Base-by-base conservation (phyloP, 1,140 invertebrate genomes). In the Macrobrachium rosenbergii region DNA sequence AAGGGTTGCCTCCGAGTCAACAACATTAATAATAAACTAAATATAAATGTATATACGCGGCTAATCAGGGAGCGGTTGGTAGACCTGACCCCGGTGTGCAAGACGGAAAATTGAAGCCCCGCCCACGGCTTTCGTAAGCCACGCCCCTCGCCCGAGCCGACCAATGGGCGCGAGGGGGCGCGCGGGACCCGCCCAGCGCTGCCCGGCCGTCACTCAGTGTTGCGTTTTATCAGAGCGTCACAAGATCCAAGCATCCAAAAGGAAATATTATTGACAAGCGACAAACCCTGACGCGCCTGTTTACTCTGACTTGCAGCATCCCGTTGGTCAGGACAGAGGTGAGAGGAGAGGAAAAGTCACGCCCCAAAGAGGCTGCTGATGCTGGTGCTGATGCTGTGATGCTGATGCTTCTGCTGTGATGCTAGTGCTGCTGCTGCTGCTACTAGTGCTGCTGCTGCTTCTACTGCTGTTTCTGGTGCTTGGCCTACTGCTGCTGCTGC, bases 221-320 rank as follows among this genome's bases (percentile, higher is more conserved):
- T 87, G 79, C 85, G 79, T 87, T 87, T 87, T 87, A 87, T 87
- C 85, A 87, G 81, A 75, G 85, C 85, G 81, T 87, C 85, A 87
- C 85, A 87, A 82, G 85, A 82, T 59, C 52, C 85, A 82, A 77
- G 85, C 85, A 87, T 87, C 85, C 85, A 87, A 87, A 87, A 87
- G 85, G 85, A 87, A 87, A 87, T 87, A 87, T 87, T 87, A 87
- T 87, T 87, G 85, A 87, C 85, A 87, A 82, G 85, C 85, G 85
- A 87, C 85, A 87, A 87, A 87, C 85, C 81, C 85, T 81, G 78
- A 82, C 85, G 85, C 85, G 85, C 78, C 78, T 87, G 85, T 87
- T 87, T 87, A 82, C 85, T 82, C 76, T 82, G 85, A 69, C 79
- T 81, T 81, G 78, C 78, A 76, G 69, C 78, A 82, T 87, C 85